Conservation (phyloP, 1,140 invertebrate species). For the Cepaea nemoralis region DNA sequence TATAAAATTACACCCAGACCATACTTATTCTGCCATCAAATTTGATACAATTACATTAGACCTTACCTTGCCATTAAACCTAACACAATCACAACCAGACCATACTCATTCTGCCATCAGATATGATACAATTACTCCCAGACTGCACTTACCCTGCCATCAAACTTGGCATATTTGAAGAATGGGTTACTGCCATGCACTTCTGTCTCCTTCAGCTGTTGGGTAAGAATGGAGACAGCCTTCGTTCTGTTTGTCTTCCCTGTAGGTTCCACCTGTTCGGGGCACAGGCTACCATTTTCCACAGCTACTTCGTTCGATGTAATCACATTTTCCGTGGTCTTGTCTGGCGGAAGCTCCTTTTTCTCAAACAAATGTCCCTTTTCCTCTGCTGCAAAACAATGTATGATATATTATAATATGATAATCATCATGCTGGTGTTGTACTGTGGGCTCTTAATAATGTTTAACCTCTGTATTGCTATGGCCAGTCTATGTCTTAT, state of each 20-base stretch:
- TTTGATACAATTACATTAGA: constrained; percentile 88
- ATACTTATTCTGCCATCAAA: constrained; percentile 82
- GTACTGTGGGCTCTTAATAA: no score
- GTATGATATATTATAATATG: not conserved
- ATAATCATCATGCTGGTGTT: no score
- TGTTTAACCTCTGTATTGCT: no score
- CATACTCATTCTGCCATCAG: constrained; percentile 71
- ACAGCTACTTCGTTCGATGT: not conserved
- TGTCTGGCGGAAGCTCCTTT: constrained; percentile 48
- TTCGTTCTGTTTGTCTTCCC: not conserved
- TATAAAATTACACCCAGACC: constrained; percentile 75
- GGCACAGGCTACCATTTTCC: not conserved
- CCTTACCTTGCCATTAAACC: constrained; percentile 78
- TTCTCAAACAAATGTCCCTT: constrained; percentile 79
- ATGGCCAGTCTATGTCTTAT: no score
- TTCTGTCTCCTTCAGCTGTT: constrained; percentile 79
- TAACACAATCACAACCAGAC: no score
- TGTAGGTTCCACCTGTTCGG: not conserved
- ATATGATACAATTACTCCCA: no score
- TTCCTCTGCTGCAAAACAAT: constrained; percentile 75
- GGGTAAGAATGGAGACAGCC: constrained; percentile 76
- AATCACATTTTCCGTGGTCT: not conserved
- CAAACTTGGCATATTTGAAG: constrained; percentile 90
- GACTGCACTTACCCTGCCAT: constrained; percentile 78
- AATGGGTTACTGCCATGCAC: constrained; percentile 76